Evolutionary conservation across 64 coral and sea anemone genomes (phyloP), one percentile per base, ranked within the genome.

Genomic region (Actinia equina): DNA sequence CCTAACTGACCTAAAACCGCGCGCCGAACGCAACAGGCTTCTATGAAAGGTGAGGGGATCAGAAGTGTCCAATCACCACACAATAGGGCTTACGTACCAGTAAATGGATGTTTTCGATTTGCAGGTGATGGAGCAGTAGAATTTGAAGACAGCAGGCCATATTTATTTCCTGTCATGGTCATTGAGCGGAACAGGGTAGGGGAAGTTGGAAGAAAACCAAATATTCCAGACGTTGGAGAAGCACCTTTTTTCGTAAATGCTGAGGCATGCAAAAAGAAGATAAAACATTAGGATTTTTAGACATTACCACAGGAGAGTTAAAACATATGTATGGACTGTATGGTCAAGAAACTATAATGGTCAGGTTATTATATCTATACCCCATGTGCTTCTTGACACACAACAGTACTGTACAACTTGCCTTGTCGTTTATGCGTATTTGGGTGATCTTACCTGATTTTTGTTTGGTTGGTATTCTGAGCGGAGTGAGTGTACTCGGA

Each of bases 111-210:
- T 84, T 19, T 74, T 49, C 83, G 79, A 62, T 26, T 51, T 1
- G 15, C 3, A 20, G 56, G 81, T 0, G 69, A 80, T 60, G 91
- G 91, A 27, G 94, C 84, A 42, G 91, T 52, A 42, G 57, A 56
- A 9, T 76, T 55, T 22, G 91, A 80, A 41, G 85, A 89, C 44
- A 96, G 9, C 11, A 96, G 78, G 13, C 91, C 91, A 46, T 90
- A 84, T 74, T 83, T 89, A 49, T 78, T 90, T 44, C 94, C 94
- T 16, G 91, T 71, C 91, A 96, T 93, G 7, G 94, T 88, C 88
- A 96, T 92, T 37, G 94, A 96, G 57, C 94, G 94, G 60, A 96
- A 96, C 19, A 96, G 88, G 88, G 88, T 91, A 42, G 94, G 94
- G 12, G 94, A 93, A 5, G 88, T 82, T 53, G 91, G 88, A 63